Evolutionary conservation across 64 coral and sea anemone species (phyloP), one percentile per base, ranked within the genome.

Genomic region (Acropora tenuis): DNA sequence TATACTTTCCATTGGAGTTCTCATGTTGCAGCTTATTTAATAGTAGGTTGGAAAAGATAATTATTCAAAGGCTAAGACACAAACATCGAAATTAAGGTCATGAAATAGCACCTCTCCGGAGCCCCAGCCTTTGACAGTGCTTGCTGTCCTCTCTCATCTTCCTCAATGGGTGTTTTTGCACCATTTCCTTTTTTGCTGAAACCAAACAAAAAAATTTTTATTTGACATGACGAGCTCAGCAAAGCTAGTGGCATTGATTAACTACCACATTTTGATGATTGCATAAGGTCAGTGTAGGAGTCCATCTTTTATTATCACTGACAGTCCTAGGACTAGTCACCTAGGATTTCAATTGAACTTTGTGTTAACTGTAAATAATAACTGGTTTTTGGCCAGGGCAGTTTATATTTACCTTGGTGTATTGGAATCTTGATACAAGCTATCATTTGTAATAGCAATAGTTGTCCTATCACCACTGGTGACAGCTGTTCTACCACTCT

Each of bases 111-210:
- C 95, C 88, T 97, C 88, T 97, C 95, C 72, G 95, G 92, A 18
- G 95, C 95, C 84, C 94, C 92, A 60, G 92, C 95, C 45, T 94
- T 92, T 41, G 94, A 11, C 17, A 73, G 81, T 5, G 92, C 92
- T 46, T 68, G 90, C 72, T 82, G 87, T 12, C 77, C 46, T 52
- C 95, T 90, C 15, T 84, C 92, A 6, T 94, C 92, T 41, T 94
- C 85, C 47, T 80, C 85, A 59, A 75, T 17, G 75, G 58, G 43
- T 48, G 50, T 77, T 76, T 58, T 88, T 2, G 48, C 58, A 60
- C 73, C 50, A 63, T 2, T 15, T 1, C 59, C 73, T 73, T 42
- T 88, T 8, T 58, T 65, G 59, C 30, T 88, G 4, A 16, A 78
- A 77, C 0, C 11, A 8, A 71, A 6, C 17, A 69, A 71, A 63